Base-by-base conservation (phyloP, 2,113 vertebrate genomes). In the Rynchops niger region DNA sequence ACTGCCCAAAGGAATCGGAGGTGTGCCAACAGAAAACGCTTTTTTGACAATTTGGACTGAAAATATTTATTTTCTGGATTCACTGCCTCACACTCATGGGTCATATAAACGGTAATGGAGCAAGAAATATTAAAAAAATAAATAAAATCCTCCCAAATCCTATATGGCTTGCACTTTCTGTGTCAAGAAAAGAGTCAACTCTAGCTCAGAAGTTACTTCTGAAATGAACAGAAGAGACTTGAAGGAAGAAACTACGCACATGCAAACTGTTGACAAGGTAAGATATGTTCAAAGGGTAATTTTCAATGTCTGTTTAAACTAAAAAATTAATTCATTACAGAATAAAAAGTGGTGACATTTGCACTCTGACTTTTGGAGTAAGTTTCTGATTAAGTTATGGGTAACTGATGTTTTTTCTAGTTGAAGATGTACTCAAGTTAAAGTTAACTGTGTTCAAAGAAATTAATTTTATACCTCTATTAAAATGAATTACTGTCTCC, bases 31-130 rank as follows among this genome's bases (percentile, higher is more conserved):
- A 21, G 5, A 42, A 45, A 61, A 49, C 22, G 11, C 12, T 34
- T 53, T 47, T 26, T 9, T n/a, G 38, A 56, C 17, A 49, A 36
- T 15, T 43, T 26, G 22, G 12, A 26, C 12, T 34, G 53, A 40
- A 72, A 86, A 47, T 29, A 15, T 20, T 88, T 38, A 8, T 66
- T 82, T 86, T 76, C 50, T 20, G 9, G 15, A 32, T 22, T 49
- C 36, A 19, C 38, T 58, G 45, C 4, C 47, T 67, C 40, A 49
- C 14, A 32, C 4, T 38, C 1, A 0, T 43, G 27, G 38, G 11
- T 67, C 4, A 1, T 27, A 27, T 53, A 43, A 71, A 52, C 1
- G 49, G 22, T 21, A 76, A 21, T 5, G 4, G 11, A 53, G 27
- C 20, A 53, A 69, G 29, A 55, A 63, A 55, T 16, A 38, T 2